Percentiles rank a stretch among this genome's conserved stretches.
Conservation (phyloP, 2,113 vertebrate genomes). For the Gopherus evgoodei region DNA sequence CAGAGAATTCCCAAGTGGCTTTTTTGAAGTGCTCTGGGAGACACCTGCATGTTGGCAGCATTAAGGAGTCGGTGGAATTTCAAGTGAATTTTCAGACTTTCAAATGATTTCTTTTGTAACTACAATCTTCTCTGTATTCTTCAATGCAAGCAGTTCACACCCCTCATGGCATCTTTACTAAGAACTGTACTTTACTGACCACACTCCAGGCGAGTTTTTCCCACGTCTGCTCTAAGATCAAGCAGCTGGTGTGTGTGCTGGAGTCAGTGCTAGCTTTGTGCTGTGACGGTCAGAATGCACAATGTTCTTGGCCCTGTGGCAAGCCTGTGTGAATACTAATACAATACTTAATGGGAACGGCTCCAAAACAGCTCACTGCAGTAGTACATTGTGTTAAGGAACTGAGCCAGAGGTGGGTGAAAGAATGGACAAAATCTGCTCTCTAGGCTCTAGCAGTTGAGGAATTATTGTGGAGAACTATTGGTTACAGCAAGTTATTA, state of each 20-base stretch:
- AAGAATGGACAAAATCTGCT: background rate
- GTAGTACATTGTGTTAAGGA: too few species aligned
- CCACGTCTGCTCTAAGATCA: background rate
- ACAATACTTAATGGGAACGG: background rate
- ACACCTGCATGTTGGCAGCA: background rate
- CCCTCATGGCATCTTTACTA: background rate
- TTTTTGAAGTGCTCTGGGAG: background rate
- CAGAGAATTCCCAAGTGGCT: too few species aligned
- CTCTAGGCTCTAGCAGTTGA: background rate
- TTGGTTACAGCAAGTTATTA: too few species aligned
- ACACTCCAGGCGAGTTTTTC: background rate
- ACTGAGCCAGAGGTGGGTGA: background rate
- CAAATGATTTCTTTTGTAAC: background rate
- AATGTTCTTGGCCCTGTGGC: background rate
- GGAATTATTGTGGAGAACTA: too few species aligned
- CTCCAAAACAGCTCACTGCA: background rate
- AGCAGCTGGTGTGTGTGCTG: too few species aligned
- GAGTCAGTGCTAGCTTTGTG: accelerated
- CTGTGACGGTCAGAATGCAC: accelerated
- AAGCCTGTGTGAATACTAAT: background rate
- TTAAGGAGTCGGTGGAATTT: background rate
- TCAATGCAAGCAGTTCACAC: background rate
- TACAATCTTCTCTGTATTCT: background rate
- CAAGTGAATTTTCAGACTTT: too few species aligned
- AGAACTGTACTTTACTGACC: background rate